These are phyloP conservation scores for Bubalus kerabau DNA, from an alignment of 2,113 vertebrate species.

Conservation along the genomic window DNA sequence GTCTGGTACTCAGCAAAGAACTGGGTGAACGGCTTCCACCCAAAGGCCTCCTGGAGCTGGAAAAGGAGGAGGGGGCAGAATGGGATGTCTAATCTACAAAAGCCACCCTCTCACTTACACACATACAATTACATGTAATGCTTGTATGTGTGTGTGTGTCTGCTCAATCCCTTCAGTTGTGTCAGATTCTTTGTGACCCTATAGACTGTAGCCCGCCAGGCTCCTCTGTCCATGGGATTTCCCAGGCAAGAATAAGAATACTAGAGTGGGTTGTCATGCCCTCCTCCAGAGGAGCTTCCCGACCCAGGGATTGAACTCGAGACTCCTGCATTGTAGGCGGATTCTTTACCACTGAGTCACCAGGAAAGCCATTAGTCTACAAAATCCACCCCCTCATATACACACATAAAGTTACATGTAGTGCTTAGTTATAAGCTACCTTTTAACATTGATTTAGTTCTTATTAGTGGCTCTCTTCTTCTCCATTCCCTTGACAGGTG, in stretches of 20 bases:
- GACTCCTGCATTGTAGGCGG: not conserved
- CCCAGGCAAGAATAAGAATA: not conserved
- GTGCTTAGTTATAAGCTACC: not conserved
- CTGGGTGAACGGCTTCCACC: constrained; percentile 82
- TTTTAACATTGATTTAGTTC: not conserved
- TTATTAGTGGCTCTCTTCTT: not conserved
- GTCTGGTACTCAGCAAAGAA: constrained; percentile 82
- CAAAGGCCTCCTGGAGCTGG: constrained; percentile 85
- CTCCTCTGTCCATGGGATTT: not conserved
- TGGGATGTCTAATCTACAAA: not conserved
- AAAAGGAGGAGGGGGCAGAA: not conserved
- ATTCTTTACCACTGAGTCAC: not conserved
- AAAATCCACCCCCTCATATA: not conserved
- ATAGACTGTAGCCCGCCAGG: not conserved
- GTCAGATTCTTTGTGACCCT: not conserved
- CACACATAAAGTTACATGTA: not conserved
- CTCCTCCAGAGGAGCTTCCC: not conserved
- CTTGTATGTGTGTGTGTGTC: not conserved
- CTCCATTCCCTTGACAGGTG: too few species aligned
- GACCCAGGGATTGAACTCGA: not conserved
- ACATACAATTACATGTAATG: not conserved
- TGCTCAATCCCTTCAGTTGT: rapidly evolving
- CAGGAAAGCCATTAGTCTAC: not conserved
- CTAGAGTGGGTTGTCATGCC: not conserved
- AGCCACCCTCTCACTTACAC: not conserved